Conservation (phyloP, 2,113 vertebrate species). For the Dendropsophus ebraccatus region DNA sequence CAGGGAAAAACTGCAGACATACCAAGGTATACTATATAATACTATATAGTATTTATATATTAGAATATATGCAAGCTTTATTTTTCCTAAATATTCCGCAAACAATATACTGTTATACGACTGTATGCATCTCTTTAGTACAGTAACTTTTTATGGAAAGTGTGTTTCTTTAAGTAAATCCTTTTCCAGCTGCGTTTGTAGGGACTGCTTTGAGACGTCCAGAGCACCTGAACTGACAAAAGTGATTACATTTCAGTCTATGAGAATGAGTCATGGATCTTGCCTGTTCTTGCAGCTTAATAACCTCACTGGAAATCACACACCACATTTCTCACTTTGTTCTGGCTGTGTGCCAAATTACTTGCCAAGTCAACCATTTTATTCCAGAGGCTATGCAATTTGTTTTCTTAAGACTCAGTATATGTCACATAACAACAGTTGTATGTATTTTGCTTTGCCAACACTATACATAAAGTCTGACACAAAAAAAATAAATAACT, state of each 20-base stretch:
- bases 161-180: not conserved
- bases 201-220: not conserved
- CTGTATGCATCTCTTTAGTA: not conserved
- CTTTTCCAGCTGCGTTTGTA: slow-evolving; percentile 23
- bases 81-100: not conserved
- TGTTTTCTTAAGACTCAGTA: slow-evolving; percentile 1
- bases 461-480: not conserved
- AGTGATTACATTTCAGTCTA: slow-evolving; percentile 40
- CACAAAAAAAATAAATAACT: not conserved
- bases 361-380: slow-evolving; percentile 43
- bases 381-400: slow-evolving; percentile 8
- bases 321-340: slow-evolving; percentile 40
- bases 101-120: not conserved
- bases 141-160: not conserved
- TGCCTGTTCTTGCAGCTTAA: slow-evolving; percentile 48
- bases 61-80: no score
- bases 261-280: slow-evolving; percentile 42
- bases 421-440: slow-evolving; percentile 1
- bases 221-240: slow-evolving; percentile 44
- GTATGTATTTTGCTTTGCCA: not conserved
- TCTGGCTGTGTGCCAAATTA: slow-evolving; percentile 14
- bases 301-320: slow-evolving; percentile 31
- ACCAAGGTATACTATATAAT: no score
- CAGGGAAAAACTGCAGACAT: no score
- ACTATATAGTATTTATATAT: no score